Evolutionary conservation across 23 tunicate genomes (phyloP), one percentile per base, ranked within the genome.

Genomic region (Styela plicata): DNA sequence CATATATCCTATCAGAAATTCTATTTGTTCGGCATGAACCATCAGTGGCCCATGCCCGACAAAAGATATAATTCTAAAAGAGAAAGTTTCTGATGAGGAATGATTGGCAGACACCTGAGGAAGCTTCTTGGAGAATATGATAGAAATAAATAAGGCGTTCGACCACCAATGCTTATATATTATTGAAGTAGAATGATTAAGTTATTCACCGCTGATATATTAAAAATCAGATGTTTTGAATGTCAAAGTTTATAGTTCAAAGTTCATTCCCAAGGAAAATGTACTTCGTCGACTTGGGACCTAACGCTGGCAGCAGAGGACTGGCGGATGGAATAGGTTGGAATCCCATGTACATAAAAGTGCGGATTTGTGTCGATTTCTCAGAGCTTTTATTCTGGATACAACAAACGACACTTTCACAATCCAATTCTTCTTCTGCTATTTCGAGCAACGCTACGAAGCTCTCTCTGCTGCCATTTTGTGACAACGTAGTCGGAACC

Each of bases 321-420:
- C 37, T 36, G 0, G 28, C 31, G 24, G 79, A 83, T 13, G 19
- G 71, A 68, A 83, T 73, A 34, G 79, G 66, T 32, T 87, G 88
- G 52, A 92, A 92, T 34, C 97, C 91, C 97, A 92, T 87, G 83
- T 83, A 92, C 37, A 77, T 90, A 66, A 92, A 92, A 2, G 97
- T 76, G 18, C 81, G 52, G 23, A 76, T 53, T 36, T 44, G 81
- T 21, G 81, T 24, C 25, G 64, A 25, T 44, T 76, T 76, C 0
- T 76, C 81, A 20, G 81, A 36, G 24, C 63, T 33, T 21, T 37
- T 57, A 21, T 76, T 76, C n/a, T 25, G 33, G 25, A 91, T 34
- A 64, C 97, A 91, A 22, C 64, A 80, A 63, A 91, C 31, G 13
- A 83, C 90, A 23, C 28, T 34, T 17, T 31, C 33, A 22, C 84